A percentile compares a stretch with the other conserved stretches of the same genome.
phyloP scores from a whole-genome alignment of 2,888 invertebrate species.

The Nomada ruficornis region DNA sequence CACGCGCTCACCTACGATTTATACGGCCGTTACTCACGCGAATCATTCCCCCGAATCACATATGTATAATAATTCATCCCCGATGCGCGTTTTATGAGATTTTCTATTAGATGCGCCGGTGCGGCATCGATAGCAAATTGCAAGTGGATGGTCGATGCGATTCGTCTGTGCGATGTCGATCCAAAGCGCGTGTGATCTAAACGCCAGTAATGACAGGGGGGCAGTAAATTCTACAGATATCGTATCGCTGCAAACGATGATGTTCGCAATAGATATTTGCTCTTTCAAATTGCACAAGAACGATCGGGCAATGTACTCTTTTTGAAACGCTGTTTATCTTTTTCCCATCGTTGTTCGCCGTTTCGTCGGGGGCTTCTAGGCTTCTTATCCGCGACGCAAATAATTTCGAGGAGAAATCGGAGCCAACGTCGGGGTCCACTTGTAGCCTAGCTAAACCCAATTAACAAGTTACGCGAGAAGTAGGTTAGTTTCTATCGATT shows the following conservation, averaged over 20 bases:
- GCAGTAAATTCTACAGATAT: slow-evolving; percentile 53
- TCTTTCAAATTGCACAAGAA: background rate
- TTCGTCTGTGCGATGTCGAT: slow-evolving; percentile 35
- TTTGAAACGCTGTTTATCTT: background rate
- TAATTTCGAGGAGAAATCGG: slow-evolving; percentile 37
- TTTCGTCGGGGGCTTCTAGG: background rate
- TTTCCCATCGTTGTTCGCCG: background rate
- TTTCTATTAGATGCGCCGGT: slow-evolving; percentile 72
- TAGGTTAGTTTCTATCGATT: slow-evolving; percentile 57
- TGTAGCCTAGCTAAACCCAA: slow-evolving; percentile 47
- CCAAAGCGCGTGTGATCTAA: slow-evolving; percentile 21
- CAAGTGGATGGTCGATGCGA: slow-evolving; percentile 43
- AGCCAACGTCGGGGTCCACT: slow-evolving; percentile 44
- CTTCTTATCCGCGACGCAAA: slow-evolving; percentile 28
- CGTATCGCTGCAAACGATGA: slow-evolving; percentile 35
- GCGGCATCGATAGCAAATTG: slow-evolving; percentile 68
- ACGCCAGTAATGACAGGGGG: slow-evolving; percentile 55
- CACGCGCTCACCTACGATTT: slow-evolving; percentile 75
- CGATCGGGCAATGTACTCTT: background rate
- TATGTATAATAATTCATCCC: slow-evolving; percentile 77
- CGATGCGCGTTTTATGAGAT: slow-evolving; percentile 76
- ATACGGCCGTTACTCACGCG: slow-evolving; percentile 79
- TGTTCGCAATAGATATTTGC: slow-evolving; percentile 15
- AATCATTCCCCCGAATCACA: slow-evolving; percentile 67
- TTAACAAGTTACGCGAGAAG: slow-evolving; percentile 65